Conservation (phyloP, 2,113 vertebrate species). For the Eretmochelys imbricata region DNA sequence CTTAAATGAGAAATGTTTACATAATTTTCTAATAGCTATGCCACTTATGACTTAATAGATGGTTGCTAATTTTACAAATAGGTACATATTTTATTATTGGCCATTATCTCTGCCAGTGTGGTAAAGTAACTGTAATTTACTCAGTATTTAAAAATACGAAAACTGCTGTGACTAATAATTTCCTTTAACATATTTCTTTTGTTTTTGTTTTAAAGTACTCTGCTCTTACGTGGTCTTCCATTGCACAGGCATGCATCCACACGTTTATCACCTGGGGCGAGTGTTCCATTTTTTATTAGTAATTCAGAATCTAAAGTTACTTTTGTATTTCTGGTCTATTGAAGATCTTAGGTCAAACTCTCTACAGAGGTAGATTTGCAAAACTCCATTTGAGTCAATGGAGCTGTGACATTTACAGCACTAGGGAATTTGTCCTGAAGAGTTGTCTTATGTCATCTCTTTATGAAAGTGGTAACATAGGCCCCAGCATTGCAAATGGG, state of each 20-base stretch:
- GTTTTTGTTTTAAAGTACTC: neutral
- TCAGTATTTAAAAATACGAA: slow-evolving; percentile 24
- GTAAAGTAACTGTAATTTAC: slow-evolving; percentile 56
- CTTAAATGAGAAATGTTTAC: slow-evolving; percentile 38
- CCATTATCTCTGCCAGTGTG: slow-evolving; percentile 59
- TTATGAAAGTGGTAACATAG: no score
- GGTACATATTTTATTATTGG: slow-evolving; percentile 53
- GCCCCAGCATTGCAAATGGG: no score
- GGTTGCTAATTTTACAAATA: slow-evolving; percentile 53
- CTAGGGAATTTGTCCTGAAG: no score
- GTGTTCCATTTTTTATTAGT: neutral
- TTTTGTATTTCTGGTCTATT: neutral
- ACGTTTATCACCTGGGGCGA: neutral
- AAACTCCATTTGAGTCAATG: neutral
- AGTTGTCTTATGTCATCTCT: no score
- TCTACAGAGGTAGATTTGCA: neutral
- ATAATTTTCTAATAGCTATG: slow-evolving; percentile 52
- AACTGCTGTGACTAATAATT: slow-evolving; percentile 59
- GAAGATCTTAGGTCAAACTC: neutral
- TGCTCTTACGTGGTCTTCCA: neutral
- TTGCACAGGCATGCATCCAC: neutral
- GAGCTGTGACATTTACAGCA: no score
- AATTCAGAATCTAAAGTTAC: neutral
- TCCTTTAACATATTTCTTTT: slow-evolving; percentile 10
- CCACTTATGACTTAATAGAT: slow-evolving; percentile 60